A percentile compares a stretch with the other conserved stretches of the same genome.
These are phyloP conservation scores for Hyposoter didymator DNA, from an alignment of 2,888 invertebrate genomes.

Conservation along the genomic window DNA sequence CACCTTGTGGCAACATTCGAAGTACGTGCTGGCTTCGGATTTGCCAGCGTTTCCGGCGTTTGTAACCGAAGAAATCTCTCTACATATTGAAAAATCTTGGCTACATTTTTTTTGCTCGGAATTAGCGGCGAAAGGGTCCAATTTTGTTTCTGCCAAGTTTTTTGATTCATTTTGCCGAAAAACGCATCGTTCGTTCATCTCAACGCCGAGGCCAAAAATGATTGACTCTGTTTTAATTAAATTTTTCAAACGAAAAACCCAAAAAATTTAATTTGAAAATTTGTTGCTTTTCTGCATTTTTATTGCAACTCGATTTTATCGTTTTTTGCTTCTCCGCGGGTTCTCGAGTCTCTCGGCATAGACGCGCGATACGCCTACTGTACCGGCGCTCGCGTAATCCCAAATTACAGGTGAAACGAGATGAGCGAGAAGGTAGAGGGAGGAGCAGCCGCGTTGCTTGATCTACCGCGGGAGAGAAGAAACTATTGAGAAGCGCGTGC, in stretches of 20 bases:
- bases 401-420: slow-evolving; percentile 65
- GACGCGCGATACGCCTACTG: slow-evolving; percentile 53
- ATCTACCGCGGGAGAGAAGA: slow-evolving; percentile 35
- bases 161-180: not conserved
- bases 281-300: not conserved
- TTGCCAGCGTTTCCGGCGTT: slow-evolving; percentile 5
- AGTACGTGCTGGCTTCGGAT: not conserved
- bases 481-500: slow-evolving; percentile 49
- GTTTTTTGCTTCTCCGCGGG: slow-evolving; percentile 1
- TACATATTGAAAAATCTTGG: not conserved
- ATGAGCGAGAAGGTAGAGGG: slow-evolving; percentile 44
- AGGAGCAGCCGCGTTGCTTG: slow-evolving; percentile 51
- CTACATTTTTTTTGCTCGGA: not conserved
- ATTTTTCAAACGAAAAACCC: not conserved
- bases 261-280: not conserved
- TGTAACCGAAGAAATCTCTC: not conserved
- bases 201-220: not conserved
- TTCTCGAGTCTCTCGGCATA: slow-evolving; percentile 33
- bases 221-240: not conserved
- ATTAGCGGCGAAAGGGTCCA: not conserved
- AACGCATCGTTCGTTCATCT: not conserved
- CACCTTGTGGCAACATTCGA: not conserved
- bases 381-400: slow-evolving; percentile 62
- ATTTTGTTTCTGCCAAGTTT: not conserved
- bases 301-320: not conserved